phyloP scores from a whole-genome alignment of 2,888 invertebrate genomes.

The Phyllotreta cruciferae region DNA sequence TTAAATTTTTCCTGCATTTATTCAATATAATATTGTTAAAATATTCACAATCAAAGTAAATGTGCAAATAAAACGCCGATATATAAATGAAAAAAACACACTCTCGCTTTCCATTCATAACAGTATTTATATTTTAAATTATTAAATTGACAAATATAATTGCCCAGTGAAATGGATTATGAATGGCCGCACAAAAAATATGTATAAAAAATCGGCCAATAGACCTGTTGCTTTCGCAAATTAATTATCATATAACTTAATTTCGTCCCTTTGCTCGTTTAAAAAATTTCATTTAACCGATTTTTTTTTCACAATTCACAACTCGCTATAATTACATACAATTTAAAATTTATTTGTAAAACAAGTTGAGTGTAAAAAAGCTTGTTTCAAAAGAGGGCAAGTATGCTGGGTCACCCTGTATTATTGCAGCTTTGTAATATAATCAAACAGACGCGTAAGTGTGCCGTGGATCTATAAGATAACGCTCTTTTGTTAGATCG shows the following conservation, averaged over 20 bases:
- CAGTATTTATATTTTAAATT: conserved; percentile 42
- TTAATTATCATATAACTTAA: conserved; percentile 50
- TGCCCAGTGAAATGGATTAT: conserved; percentile 35
- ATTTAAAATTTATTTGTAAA: too few species aligned
- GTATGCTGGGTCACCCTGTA: background rate
- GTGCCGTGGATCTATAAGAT: conserved; percentile 42
- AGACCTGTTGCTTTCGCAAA: conserved; percentile 48
- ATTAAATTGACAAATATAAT: conserved; percentile 48
- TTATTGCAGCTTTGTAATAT: conserved; percentile 23
- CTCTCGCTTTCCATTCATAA: conserved; percentile 27
- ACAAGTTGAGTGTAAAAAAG: too few species aligned
- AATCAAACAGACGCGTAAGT: conserved; percentile 36
- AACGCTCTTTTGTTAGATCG: conserved; percentile 41
- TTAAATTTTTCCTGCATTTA: conserved; percentile 20
- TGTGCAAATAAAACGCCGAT: conserved; percentile 27
- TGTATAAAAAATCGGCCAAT: conserved; percentile 41
- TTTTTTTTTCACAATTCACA: too few species aligned
- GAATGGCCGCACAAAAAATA: conserved; percentile 20
- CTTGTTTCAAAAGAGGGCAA: too few species aligned
- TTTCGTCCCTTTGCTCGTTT: conserved; percentile 41
- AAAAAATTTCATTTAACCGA: conserved; percentile 29
- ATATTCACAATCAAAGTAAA: conserved; percentile 29
- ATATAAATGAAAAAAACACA: conserved; percentile 34
- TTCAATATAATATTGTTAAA: conserved; percentile 27
- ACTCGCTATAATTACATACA: too few species aligned